phyloP scores from a whole-genome alignment of 2,888 invertebrate genomes.

The Lampropteryx suffumata region DNA sequence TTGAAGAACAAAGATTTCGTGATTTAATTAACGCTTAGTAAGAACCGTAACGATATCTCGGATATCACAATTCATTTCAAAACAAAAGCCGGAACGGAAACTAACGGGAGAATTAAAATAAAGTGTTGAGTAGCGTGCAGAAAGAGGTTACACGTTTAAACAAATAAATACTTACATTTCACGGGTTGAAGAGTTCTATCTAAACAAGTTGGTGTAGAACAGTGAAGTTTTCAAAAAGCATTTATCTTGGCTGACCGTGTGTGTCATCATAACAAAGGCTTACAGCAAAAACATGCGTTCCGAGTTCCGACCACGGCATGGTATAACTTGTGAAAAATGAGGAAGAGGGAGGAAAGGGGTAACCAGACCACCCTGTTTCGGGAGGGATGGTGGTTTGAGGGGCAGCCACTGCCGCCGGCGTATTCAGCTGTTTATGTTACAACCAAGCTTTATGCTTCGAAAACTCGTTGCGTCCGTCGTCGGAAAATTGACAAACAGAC shows the following conservation, averaged over 20 bases:
- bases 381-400: conserved; percentile 27
- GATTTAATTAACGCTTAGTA: conserved; percentile 41
- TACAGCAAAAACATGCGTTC: conserved; percentile 53
- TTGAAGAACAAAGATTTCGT: conserved; percentile 31
- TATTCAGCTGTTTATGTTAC: conserved; percentile 71
- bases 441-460: conserved; percentile 62
- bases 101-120: conserved; percentile 24
- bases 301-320: conserved; percentile 47
- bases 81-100: conserved; percentile 26
- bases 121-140: conserved; percentile 7
- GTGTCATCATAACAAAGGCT: conserved; percentile 64
- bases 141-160: conserved; percentile 13
- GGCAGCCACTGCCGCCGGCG: conserved; percentile 39
- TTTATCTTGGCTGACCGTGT: conserved; percentile 63
- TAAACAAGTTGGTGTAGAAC: conserved; percentile 26
- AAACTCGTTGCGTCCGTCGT: conserved; percentile 71
- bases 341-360: conserved; percentile 38
- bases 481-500: conserved; percentile 70
- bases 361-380: conserved; percentile 27
- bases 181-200: conserved; percentile 13
- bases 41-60: conserved; percentile 20
- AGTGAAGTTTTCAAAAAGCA: conserved; percentile 31
- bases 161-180: conserved; percentile 13
- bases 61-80: conserved; percentile 37
- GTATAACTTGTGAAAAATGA: conserved; percentile 69